These are phyloP conservation scores for Acrocephalus scirpaceus DNA, from an alignment of 2,797 vertebrate genomes.

Conservation along the genomic window DNA sequence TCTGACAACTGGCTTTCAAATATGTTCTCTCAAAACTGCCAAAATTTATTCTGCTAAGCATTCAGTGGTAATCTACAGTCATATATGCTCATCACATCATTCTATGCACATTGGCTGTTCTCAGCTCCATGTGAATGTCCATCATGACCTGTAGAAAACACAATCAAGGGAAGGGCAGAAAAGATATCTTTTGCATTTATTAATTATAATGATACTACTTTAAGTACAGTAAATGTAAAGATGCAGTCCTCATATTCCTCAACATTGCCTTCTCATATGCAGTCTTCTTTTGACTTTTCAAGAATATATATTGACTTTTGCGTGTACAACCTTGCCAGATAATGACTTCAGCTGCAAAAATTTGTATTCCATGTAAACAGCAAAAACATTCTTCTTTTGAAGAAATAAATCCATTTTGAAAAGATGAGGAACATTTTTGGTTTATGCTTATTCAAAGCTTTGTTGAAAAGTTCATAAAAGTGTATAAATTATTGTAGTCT, in stretches of 20 bases:
- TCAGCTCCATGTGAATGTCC: not conserved
- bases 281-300: not conserved
- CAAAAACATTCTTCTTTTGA: slow-evolving; percentile 27
- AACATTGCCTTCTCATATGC: not conserved
- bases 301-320: not conserved
- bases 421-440: not conserved
- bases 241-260: not conserved
- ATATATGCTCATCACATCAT: not conserved
- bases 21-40: not conserved
- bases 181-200: not conserved
- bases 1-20: not conserved
- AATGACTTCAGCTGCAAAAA: not conserved
- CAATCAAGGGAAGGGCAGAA: not conserved
- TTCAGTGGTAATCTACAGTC: not conserved
- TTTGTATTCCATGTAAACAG: slow-evolving; percentile 31
- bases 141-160: not conserved
- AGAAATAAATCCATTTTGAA: slow-evolving; percentile 17
- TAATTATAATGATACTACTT: not conserved
- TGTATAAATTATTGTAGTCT: not conserved
- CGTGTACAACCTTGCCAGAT: not conserved
- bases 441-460: slow-evolving; percentile 12
- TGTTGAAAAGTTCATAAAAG: slow-evolving; percentile 5
- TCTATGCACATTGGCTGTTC: not conserved
- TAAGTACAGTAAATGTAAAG: not conserved
- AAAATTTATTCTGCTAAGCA: not conserved